Conservation (phyloP, 2,797 vertebrate species). For the Phrynocephalus guinanensis region DNA sequence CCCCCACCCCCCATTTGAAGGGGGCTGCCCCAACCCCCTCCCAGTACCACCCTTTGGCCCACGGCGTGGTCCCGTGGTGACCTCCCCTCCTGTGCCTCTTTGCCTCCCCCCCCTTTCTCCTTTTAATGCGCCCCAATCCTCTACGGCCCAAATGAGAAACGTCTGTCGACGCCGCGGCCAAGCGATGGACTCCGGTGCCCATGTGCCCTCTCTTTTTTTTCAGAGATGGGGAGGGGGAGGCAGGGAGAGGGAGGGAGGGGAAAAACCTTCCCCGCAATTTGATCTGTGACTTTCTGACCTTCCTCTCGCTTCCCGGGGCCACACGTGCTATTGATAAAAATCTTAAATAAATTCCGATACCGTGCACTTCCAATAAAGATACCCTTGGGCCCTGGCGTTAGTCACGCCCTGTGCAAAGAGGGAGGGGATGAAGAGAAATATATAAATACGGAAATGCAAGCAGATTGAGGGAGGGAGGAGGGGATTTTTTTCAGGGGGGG, state of each 20-base stretch:
- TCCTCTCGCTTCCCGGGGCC: slow-evolving; percentile 75
- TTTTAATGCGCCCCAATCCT: slow-evolving; percentile 69
- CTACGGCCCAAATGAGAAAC: slow-evolving; percentile 81
- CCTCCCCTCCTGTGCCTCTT: slow-evolving; percentile 67
- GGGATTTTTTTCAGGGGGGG: no score
- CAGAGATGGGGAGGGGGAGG: not conserved
- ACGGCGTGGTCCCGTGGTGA: slow-evolving; percentile 69
- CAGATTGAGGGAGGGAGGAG: slow-evolving; percentile 41
- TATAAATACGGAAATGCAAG: slow-evolving; percentile 67
- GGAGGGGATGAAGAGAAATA: slow-evolving; percentile 42
- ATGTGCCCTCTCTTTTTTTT: not conserved
- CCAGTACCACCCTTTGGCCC: slow-evolving; percentile 55
- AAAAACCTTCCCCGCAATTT: slow-evolving; percentile 29
- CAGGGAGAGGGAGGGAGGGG: no score
- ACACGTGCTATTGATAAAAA: slow-evolving; percentile 98
- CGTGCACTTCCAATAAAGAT: slow-evolving; percentile 76
- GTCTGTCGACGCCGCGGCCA: slow-evolving; percentile 71
- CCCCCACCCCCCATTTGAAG: slow-evolving; percentile 64
- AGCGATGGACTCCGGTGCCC: no score
- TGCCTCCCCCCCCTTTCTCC: slow-evolving; percentile 34
- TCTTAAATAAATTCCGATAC: slow-evolving; percentile 73
- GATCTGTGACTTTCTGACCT: slow-evolving; percentile 82
- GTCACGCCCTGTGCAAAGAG: slow-evolving; percentile 83
- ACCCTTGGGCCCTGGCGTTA: slow-evolving; percentile 81
- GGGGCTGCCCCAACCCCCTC: slow-evolving; percentile 53